phyloP scores from a whole-genome alignment of 2,113 vertebrate species.

The Corythaixoides concolor region DNA sequence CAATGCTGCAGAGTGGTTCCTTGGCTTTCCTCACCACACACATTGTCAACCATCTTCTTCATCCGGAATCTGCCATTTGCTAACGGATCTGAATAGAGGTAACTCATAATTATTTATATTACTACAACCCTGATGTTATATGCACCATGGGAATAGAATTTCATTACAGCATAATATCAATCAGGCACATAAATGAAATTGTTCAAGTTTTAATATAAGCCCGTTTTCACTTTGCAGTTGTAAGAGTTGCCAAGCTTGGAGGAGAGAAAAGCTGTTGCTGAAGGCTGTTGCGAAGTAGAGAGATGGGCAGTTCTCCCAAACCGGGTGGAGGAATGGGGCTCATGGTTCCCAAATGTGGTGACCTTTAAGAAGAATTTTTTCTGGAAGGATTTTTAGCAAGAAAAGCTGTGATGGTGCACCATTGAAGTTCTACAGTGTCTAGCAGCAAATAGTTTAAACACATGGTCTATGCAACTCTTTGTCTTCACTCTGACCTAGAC shows the following conservation, averaged over 20 bases:
- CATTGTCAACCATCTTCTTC: neutral
- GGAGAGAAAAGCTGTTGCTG: neutral
- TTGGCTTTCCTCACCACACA: neutral
- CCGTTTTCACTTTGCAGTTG: neutral
- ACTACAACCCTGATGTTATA: slow-evolving; percentile 52
- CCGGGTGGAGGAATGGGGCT: neutral
- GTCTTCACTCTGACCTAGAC: neutral
- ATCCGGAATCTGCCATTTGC: slow-evolving; percentile 47
- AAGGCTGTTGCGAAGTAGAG: neutral
- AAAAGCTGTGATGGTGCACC: neutral
- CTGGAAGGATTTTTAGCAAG: neutral
- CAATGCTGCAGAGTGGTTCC: neutral
- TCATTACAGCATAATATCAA: slow-evolving; percentile 61
- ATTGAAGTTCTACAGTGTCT: neutral
- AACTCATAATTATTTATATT: slow-evolving; percentile 69
- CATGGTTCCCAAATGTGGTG: neutral
- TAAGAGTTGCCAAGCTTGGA: neutral
- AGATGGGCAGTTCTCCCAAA: neutral
- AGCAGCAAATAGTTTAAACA: neutral
- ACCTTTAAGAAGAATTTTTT: neutral
- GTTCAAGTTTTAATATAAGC: neutral
- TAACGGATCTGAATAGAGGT: slow-evolving; percentile 68
- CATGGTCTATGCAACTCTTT: neutral
- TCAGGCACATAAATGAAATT: slow-evolving; percentile 48
- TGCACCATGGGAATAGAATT: slow-evolving; percentile 50